Evolutionary conservation across 2,113 vertebrate genomes (phyloP), one percentile per base, ranked within the genome.

Genomic region (Meleagris gallopavo): DNA sequence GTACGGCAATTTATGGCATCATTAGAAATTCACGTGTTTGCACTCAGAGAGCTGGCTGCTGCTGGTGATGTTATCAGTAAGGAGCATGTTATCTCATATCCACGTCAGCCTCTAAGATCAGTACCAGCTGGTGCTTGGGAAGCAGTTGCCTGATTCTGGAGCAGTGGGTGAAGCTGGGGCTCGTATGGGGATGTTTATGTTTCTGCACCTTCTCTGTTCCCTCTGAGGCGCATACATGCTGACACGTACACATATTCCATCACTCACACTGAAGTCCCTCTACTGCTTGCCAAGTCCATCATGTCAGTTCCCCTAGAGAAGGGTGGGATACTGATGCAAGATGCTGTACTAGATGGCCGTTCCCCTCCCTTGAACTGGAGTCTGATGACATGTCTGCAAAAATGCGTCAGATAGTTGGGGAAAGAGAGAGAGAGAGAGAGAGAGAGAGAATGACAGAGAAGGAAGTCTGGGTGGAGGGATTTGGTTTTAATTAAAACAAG

Each of bases 401-500:
- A 86, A 81, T 79, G 41, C 54, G 38, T 93, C 71, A 86, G 90
- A 94, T 6, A 3, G 61, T 65, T 89, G 65, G 65, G 70, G 88
- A 94, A 94, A 77, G 75, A 89, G 77, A 75, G 65, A 45, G 60
- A 50, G 52, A n/a, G n/a, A 77, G 75, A 89, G 77, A 75, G 65
- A 45, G 60, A 85, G 50, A 0, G 27, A 94, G 91, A 83, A 46
- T 83, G 85, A 86, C n/a, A 16, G 72, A 79, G 93, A 86, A 86
- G 32, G 89, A 95, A 93, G 90, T 57, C 72, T 89, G 93, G 90
- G 80, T 90, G 83, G 88, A 96, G 93, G 34, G 85, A 75, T 87
- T 91, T 94, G 89, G 73, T 95, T 96, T 96, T 94, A 95, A 97
- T 96, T 96, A 94, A 94, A 95, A 93, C 38, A 80, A 94, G 89